These are phyloP conservation scores for Cercopithecus hamlyni DNA, from an alignment of 2,797 vertebrate genomes.

Conservation along the genomic window DNA sequence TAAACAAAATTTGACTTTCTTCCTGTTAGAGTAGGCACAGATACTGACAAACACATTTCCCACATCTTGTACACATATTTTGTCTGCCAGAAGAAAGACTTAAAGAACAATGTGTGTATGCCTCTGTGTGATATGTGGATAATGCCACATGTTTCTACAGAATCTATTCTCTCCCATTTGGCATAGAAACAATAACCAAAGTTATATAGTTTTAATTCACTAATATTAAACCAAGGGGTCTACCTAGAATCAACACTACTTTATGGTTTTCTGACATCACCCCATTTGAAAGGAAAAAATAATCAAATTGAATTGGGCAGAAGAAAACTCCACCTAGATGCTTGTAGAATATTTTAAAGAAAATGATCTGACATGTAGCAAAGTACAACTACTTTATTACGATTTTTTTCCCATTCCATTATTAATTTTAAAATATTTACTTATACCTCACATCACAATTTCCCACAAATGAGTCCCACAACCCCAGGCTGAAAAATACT, in stretches of 20 bases:
- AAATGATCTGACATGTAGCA: neutral
- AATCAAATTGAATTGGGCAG: neutral
- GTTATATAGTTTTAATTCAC: neutral
- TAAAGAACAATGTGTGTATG: neutral
- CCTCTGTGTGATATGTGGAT: neutral
- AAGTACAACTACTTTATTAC: neutral
- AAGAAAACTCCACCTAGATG: neutral
- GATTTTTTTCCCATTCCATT: neutral
- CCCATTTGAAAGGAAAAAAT: neutral
- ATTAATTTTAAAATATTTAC: neutral
- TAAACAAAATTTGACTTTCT: conserved; percentile 47
- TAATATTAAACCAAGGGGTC: neutral
- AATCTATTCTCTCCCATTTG: neutral
- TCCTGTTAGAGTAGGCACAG: neutral
- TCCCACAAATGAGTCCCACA: neutral
- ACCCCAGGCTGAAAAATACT: neutral
- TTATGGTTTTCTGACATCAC: neutral
- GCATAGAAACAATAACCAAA: neutral
- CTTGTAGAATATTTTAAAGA: neutral
- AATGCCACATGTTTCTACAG: neutral
- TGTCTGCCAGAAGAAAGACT: neutral
- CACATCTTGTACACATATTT: neutral
- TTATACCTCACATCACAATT: neutral
- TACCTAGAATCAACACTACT: neutral
- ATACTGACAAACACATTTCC: neutral